Evolutionary conservation across 2,888 invertebrate species (phyloP), one percentile per base, ranked within the genome.

Genomic region (Monoplex corrugatus): DNA sequence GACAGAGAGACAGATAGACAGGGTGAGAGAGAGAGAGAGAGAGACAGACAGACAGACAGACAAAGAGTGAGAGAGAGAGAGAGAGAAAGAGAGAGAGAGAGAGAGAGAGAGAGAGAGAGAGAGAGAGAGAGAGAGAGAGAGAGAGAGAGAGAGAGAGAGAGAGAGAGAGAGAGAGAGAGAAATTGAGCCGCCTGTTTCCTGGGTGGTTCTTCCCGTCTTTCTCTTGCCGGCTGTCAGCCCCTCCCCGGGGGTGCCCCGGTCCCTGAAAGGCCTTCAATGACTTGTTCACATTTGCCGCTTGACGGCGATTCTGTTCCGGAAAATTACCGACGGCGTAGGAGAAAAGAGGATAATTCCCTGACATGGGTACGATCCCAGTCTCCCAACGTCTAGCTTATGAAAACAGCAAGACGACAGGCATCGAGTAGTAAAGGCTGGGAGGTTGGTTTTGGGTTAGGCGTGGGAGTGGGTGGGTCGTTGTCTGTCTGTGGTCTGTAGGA

Each of bases 211-310:
- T n/a, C 63, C 57, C 83, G 88, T 88, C 82, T 63, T 72, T 19
- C 43, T 80, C 44, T 88, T 28, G 57, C 83, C 35, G 44, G 63
- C 40, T 82, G 88, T 83, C 88, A 88, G 82, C 40, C 10, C 28
- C 16, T 16, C 88, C 45, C 68, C 83, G 45, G 83, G 82, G 63
- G 63, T 63, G 19, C 23, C 5, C 5, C 5, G 28, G 2, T 57
- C 19, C n/a, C 16, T 63, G 82, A 88, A 83, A 88, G 83, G 68
- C 8, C 32, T 68, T 88, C 57, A 83, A 88, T 88, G 88, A 88
- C 82, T 82, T 88, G 88, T 63, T 88, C 88, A 63, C 88, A 83
- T 88, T 88, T 88, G 80, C 68, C 57, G 68, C 40, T 83, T 88
- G 88, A 88, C 88, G 88, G 82, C 82, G 83, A 63, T 43, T 88